A percentile compares a stretch with the other conserved stretches of the same genome.
Evolutionary conservation across 2,888 invertebrate species (phyloP).

Genomic region (Lottia gigantea): DNA sequence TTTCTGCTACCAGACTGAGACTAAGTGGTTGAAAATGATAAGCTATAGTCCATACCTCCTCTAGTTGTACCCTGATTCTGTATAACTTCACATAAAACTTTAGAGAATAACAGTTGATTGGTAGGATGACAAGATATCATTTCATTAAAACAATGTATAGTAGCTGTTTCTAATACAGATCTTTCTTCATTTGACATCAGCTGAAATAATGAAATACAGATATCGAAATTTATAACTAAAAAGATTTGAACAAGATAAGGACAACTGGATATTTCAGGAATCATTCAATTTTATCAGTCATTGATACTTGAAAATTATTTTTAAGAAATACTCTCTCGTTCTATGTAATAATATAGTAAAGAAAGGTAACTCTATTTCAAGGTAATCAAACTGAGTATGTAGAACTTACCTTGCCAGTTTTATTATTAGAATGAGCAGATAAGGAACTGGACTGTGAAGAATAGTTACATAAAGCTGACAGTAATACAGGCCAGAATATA

Average conservation of each 20-base stretch:
- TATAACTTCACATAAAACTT: slow-evolving; percentile 82
- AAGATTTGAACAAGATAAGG: too few species aligned
- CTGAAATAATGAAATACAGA: slow-evolving; percentile 32
- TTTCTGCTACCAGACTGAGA: neutral
- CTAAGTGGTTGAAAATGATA: too few species aligned
- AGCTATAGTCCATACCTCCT: slow-evolving; percentile 56
- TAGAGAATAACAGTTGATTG: slow-evolving; percentile 86
- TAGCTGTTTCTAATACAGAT: slow-evolving; percentile 71
- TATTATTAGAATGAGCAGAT: too few species aligned
- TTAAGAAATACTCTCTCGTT: too few species aligned
- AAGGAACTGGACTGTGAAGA: slow-evolving; percentile 38
- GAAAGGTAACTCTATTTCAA: too few species aligned
- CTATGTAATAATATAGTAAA: too few species aligned
- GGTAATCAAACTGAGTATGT: too few species aligned
- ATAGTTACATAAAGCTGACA: slow-evolving; percentile 73
- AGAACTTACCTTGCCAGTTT: too few species aligned
- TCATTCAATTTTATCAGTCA: too few species aligned
- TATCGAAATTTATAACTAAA: too few species aligned
- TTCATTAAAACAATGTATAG: slow-evolving; percentile 84
- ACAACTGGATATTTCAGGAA: too few species aligned
- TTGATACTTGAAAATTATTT: too few species aligned
- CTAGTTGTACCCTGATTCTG: slow-evolving; percentile 71
- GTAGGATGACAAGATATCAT: slow-evolving; percentile 86
- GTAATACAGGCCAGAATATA: slow-evolving; percentile 86
- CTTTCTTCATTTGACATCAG: slow-evolving; percentile 59